Conservation (phyloP, 2,113 vertebrate species). For the Crotalus tigris region DNA sequence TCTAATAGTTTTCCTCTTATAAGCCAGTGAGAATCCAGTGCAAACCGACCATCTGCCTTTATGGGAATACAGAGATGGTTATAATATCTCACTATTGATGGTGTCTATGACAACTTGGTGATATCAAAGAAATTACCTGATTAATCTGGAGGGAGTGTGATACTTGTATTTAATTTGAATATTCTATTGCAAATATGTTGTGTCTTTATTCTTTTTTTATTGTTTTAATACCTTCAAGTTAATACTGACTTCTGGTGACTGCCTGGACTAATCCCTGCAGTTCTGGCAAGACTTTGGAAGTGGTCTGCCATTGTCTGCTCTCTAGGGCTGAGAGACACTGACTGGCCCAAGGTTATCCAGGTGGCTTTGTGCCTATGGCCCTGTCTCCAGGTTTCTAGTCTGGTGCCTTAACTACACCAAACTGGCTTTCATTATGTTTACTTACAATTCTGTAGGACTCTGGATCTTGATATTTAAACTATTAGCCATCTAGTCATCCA, state of each 20-base stretch:
- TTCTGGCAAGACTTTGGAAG: not conserved
- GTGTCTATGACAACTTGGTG: not conserved
- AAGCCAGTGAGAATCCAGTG: not conserved
- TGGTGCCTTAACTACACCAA: not conserved
- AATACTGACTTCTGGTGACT: not conserved
- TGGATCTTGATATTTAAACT: not conserved
- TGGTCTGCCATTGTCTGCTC: not conserved
- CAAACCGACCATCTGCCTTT: not conserved
- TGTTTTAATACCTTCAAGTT: not conserved
- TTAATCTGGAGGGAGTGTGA: not conserved
- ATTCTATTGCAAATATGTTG: not conserved
- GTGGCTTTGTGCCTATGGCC: not conserved
- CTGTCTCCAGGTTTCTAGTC: not conserved
- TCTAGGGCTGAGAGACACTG: not conserved
- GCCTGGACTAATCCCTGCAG: not conserved
- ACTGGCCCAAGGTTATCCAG: not conserved
- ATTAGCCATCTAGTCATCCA: not conserved
- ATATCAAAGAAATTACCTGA: not conserved
- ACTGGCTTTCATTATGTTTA: not conserved
- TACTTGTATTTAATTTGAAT: not conserved
- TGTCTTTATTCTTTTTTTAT: not conserved
- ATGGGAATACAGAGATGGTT: not conserved
- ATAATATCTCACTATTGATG: not conserved
- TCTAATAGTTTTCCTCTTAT: not conserved
- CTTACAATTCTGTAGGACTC: not conserved